phyloP scores from a whole-genome alignment of 2,888 invertebrate genomes.

The Cephus pulcher region DNA sequence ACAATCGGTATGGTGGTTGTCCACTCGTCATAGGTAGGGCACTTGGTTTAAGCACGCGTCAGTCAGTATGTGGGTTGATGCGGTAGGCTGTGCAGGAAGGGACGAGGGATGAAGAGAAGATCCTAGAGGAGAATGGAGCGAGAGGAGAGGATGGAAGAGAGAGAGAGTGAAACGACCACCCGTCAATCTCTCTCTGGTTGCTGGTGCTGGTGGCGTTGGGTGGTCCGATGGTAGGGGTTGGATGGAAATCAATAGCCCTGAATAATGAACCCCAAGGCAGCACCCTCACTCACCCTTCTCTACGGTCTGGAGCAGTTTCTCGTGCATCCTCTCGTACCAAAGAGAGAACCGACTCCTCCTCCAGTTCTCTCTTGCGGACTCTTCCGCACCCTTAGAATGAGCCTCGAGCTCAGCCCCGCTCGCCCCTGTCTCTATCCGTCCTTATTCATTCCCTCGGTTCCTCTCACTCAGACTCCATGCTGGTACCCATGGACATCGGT shows the following conservation, averaged over 20 bases:
- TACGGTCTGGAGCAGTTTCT: conserved; percentile 59
- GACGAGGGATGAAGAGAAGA: conserved; percentile 11
- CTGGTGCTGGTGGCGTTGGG: conserved; percentile 47
- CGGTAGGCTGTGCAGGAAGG: conserved; percentile 19
- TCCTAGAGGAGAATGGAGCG: conserved; percentile 16
- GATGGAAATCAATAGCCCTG: conserved; percentile 67
- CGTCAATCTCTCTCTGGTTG: conserved; percentile 51
- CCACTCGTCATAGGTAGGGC: conserved; percentile 32
- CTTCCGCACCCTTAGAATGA: not conserved
- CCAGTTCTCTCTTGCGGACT: conserved; percentile 3
- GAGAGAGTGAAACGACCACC: conserved; percentile 26
- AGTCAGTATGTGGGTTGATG: conserved; percentile 49
- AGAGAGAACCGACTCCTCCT: conserved; percentile 20
- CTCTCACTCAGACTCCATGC: not conserved
- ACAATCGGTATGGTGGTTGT: conserved; percentile 15
- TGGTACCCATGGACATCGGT: not conserved
- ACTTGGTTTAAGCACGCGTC: conserved; percentile 50
- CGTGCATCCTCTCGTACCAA: conserved; percentile 53
- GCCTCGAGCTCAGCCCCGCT: not conserved
- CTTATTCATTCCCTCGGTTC: not conserved
- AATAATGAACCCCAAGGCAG: conserved; percentile 65
- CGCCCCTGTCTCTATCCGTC: too few relatives aligned
- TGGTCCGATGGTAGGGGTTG: conserved; percentile 57
- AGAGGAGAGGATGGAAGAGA: conserved; percentile 21
- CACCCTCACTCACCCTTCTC: conserved; percentile 51